Evolutionary conservation across 1,140 invertebrate genomes (phyloP), one percentile per base, ranked within the genome.

Genomic region (Atta texana): DNA sequence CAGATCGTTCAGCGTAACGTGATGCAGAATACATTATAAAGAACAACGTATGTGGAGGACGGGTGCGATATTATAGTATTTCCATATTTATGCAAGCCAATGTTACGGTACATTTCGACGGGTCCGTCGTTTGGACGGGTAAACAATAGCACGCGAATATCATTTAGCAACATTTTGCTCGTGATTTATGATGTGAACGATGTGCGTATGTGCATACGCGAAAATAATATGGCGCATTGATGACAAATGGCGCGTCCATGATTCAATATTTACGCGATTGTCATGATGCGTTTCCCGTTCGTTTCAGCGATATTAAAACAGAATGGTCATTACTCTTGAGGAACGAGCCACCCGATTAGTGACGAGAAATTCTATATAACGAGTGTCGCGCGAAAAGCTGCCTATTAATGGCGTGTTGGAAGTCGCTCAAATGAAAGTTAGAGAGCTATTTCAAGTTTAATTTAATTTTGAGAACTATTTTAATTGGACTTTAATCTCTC

Each of bases 221-320:
- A 75, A 84, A 84, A 84, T 84, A 84, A 84, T 84, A 84, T 34
- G 80, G 80, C 80, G 69, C 28, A 84, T 84, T 75, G 69, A 39
- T 84, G 80, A 84, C 69, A 75, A 84, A 84, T 84, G 69, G 69
- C 80, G 80, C 68, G 69, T 84, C 80, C 80, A 51, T 75, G 80
- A 84, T 84, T 84, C 80, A 84, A 84, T 84, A 84, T 84, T 84
- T 84, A 84, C 69, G 69, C 80, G 69, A 84, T 84, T 84, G 80
- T 84, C 74, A 75, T 61, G 80, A 84, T 59, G 49, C 69, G 55
- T 39, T 61, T 24, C 64, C 66, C 61, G 39, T 44, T 12, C 61
- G 68, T 84, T 75, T 61, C 80, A 61, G 68, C 80, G 80, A 82
- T 82, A 75, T 84, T 84, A 75, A 84, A 84, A 84, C 80, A 61